Evolutionary conservation across 2,888 invertebrate species (phyloP).

Genomic region (Platerodrilus igneus): DNA sequence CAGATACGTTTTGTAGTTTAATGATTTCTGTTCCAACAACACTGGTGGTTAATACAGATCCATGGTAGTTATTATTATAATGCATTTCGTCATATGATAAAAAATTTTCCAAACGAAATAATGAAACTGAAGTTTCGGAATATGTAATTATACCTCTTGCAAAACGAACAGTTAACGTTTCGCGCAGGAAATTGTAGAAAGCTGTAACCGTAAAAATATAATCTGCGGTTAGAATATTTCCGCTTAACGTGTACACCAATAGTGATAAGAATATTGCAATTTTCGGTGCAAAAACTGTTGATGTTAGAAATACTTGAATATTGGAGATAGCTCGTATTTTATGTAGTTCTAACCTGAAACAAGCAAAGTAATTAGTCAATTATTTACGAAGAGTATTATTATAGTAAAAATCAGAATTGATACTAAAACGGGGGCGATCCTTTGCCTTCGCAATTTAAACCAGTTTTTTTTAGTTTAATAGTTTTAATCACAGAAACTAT

Average conservation of each 20-base stretch:
- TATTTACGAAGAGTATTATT: too few species aligned
- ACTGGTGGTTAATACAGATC: background rate
- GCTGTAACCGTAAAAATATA: slow-evolving; percentile 81
- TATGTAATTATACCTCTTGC: slow-evolving; percentile 76
- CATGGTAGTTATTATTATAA: slow-evolving; percentile 1
- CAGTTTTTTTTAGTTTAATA: too few species aligned
- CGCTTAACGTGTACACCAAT: slow-evolving; percentile 64
- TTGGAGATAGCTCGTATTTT: slow-evolving; percentile 66
- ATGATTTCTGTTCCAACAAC: slow-evolving; percentile 40
- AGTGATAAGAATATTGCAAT: slow-evolving; percentile 79
- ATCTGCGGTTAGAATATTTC: slow-evolving; percentile 68
- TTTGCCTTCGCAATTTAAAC: too few species aligned
- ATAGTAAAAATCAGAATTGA: too few species aligned
- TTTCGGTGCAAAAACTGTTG: slow-evolving; percentile 79
- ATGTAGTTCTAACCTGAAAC: slow-evolving; percentile 59
- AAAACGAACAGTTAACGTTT: slow-evolving; percentile 83
- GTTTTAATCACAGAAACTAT: too few species aligned
- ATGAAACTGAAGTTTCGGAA: slow-evolving; percentile 70
- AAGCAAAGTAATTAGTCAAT: too few species aligned
- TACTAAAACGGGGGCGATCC: too few species aligned
- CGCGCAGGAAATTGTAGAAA: slow-evolving; percentile 79
- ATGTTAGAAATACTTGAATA: slow-evolving; percentile 68
- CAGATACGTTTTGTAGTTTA: slow-evolving; percentile 55
- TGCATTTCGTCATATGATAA: slow-evolving; percentile 46
- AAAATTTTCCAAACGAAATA: slow-evolving; percentile 60